Base-by-base conservation (phyloP, 35 echinoderm and acorn worm species). In the Strongylocentrotus purpuratus region DNA sequence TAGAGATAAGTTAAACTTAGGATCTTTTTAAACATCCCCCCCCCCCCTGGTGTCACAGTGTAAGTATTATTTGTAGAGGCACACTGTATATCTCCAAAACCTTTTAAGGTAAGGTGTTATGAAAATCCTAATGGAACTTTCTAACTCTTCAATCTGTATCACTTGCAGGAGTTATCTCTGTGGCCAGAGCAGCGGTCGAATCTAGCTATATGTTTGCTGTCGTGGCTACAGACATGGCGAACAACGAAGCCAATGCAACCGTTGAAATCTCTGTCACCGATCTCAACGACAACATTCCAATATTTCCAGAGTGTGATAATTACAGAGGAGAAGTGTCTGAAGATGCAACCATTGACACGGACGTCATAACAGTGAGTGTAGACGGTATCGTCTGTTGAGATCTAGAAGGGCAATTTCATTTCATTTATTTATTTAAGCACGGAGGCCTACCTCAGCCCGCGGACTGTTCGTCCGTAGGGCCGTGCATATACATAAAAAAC, bases 221-320 rank as follows among this genome's bases (percentile, higher is more conserved):
- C 22, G 88, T 86, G 9, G 98, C 98, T 22, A 94, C 33, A 5
- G 98, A 99, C 55, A 33, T 60, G 32, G 25, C 32, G 7, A 85
- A 78, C 25, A 46, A 47, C 46, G 59, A 70, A 5, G 31, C 91
- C 85, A 95, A 41, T 20, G 94, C 96, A 22, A 33, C 95, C n/a
- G 98, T 98, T 5, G 70, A 70, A 7, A 97, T 99, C 35, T 31
- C 94, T 12, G 96, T 98, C 5, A 99, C 97, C 33, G 98, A 99
- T 88, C 86, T 99, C 61, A 99, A 99, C 85, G 96, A 99, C 94
- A 98, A 99, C 78, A 90, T 96, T 22, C 98, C 98, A 92, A 85
- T 61, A 9, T 98, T 99, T 91, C 90, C 85, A 22, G 92, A 99
- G 85, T 99, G 98, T 90, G 45, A 33, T 31, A 93, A 47, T 10